These are phyloP conservation scores for Gisinianus flammeolus DNA, from an alignment of 2,888 invertebrate genomes.

Conservation along the genomic window DNA sequence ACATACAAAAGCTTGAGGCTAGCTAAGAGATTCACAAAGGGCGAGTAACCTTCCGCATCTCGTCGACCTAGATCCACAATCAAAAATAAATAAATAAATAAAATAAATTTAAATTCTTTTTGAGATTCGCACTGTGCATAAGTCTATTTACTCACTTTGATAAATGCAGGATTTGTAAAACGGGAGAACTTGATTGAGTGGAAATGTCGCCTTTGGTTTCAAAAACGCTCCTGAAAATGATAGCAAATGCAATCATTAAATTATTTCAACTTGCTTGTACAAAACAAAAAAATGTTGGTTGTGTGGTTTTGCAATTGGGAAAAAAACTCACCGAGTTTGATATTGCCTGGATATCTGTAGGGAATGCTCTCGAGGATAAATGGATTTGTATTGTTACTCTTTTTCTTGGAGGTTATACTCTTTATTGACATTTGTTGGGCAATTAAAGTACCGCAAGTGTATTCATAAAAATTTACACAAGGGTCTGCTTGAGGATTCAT, in stretches of 20 bases:
- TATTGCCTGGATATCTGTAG: constrained; percentile 38
- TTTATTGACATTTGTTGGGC: no score
- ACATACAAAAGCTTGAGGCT: constrained; percentile 28
- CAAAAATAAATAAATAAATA: neutral
- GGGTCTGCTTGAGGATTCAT: constrained; percentile 41
- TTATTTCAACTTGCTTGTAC: neutral
- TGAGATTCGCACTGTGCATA: neutral
- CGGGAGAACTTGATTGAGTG: constrained; percentile 44
- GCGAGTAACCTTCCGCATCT: constrained; percentile 25
- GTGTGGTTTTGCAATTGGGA: neutral
- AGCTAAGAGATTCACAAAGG: constrained; percentile 35
- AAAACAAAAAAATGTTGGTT: neutral
- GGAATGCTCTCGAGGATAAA: constrained; percentile 40
- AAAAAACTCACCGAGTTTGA: constrained; percentile 31
- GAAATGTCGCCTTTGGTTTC: constrained; percentile 33
- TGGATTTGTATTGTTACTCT: neutral
- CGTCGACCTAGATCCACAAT: constrained; percentile 38
- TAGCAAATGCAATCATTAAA: neutral
- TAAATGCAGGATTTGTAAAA: constrained; percentile 47
- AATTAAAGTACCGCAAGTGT: constrained; percentile 43
- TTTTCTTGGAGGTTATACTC: no score
- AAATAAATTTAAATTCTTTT: neutral
- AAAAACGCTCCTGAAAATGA: constrained; percentile 39
- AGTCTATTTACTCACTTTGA: constrained; percentile 33
- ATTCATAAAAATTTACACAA: constrained; percentile 47